Evolutionary conservation across 2,888 invertebrate species (phyloP), one percentile per base, ranked within the genome.

Genomic region (Linyphia triangularis): DNA sequence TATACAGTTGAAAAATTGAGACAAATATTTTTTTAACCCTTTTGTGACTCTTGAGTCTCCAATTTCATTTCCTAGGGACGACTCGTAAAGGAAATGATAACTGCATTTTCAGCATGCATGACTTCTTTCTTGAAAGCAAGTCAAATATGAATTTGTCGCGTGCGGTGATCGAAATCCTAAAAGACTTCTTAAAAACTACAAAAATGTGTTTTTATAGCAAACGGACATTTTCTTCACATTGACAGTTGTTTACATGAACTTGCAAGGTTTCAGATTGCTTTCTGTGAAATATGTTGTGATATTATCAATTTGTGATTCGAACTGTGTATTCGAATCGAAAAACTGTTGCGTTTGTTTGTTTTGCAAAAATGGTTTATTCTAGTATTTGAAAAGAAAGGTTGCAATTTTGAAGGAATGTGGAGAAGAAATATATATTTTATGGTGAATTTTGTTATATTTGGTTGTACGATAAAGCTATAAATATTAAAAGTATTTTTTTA

Each of bases 231-330:
- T 67, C 33, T 30, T 33, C 19, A 19, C n/a, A n/a, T 33, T n/a
- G 33, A n/a, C 19, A 67, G 67, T 19, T 67, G 33, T 67, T 67
- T 67, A 33, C 67, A 5, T 67, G 67, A n/a, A 67, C 6, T 3
- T 67, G 33, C 33, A 33, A 67, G 67, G 67, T 67, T 67, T 67
- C 67, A 33, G 67, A 67, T 67, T 67, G 67, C 67, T 10, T 33
- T 33, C 28, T 33, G 13, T n/a, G 19, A 33, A 67, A 51, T n/a
- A n/a, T 16, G 13, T n/a, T 51, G 51, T n/a, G 51, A 51, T 51
- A 51, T 0, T n/a, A 5, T 51, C 51, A 16, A 51, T 51, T 51
- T 51, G n/a, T n/a, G n/a, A n/a, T n/a, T n/a, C n/a, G n/a, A n/a
- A n/a, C n/a, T n/a, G n/a, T n/a, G n/a, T n/a, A n/a, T n/a, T n/a